Evolutionary conservation across 2,797 vertebrate species (phyloP).

Genomic region (Squalus acanthias): DNA sequence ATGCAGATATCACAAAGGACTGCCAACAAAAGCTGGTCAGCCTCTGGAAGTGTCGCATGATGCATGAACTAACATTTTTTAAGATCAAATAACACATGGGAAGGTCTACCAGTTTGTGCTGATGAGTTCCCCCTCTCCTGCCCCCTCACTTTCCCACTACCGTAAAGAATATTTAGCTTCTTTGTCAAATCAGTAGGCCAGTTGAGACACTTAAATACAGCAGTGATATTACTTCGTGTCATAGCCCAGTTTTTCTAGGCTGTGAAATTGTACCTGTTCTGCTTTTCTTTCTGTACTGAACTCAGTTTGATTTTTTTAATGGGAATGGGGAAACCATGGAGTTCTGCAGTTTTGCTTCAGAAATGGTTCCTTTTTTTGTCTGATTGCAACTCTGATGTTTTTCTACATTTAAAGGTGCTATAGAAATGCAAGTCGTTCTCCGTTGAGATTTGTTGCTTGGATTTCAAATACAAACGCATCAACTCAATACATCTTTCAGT

Average conservation of each 20-base stretch:
- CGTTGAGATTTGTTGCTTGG: neutral
- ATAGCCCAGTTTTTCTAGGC: neutral
- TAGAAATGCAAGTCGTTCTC: neutral
- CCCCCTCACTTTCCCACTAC: neutral
- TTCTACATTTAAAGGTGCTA: neutral
- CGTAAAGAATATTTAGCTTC: neutral
- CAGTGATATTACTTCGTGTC: neutral
- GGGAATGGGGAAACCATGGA: neutral
- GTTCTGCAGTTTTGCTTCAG: neutral
- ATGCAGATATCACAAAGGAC: neutral
- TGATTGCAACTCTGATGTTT: neutral
- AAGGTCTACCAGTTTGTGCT: too few relatives aligned
- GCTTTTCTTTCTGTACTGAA: neutral
- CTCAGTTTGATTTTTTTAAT: neutral
- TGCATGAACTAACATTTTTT: neutral
- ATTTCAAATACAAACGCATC: neutral
- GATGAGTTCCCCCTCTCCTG: neutral
- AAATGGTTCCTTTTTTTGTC: neutral
- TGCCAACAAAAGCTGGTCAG: neutral
- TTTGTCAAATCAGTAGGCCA: neutral
- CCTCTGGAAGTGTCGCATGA: neutral
- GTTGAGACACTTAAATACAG: neutral
- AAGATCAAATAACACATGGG: neutral
- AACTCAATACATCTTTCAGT: neutral
- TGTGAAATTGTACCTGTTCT: neutral